These are phyloP conservation scores for Octopus bimaculoides DNA, from an alignment of 1,140 invertebrate species.

Conservation along the genomic window DNA sequence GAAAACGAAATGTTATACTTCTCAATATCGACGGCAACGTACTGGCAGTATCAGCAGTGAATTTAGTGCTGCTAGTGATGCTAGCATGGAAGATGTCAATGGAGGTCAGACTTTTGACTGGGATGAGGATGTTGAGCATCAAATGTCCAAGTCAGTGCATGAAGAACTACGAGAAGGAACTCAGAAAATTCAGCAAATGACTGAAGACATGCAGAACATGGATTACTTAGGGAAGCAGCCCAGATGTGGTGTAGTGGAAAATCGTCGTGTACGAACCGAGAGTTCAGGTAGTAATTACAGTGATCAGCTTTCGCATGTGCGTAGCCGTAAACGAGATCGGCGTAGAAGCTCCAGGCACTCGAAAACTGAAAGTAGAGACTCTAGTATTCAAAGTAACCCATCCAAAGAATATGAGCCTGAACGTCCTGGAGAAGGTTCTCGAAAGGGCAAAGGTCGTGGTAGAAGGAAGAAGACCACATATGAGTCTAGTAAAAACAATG, in stretches of 20 bases:
- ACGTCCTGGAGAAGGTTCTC: constrained; percentile 9
- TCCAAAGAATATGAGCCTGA: constrained; percentile 16
- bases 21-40: constrained; percentile 31
- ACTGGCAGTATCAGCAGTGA: constrained; percentile 47
- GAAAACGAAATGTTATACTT: constrained; percentile 30
- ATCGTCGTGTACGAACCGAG: background rate
- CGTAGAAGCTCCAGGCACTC: constrained; percentile 16
- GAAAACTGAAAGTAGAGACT: constrained; percentile 22
- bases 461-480: background rate
- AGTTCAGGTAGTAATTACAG: constrained; percentile 9
- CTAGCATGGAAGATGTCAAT: constrained; percentile 33
- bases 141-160: constrained; percentile 39
- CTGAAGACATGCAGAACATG: constrained; percentile 22
- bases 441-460: constrained; percentile 4
- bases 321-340: constrained; percentile 23
- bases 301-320: constrained; percentile 15
- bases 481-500: background rate
- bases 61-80: constrained; percentile 38
- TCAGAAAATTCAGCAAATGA: constrained; percentile 33
- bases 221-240: background rate
- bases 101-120: constrained; percentile 23
- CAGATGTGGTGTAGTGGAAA: background rate
- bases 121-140: constrained; percentile 37
- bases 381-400: constrained; percentile 25
- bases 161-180: constrained; percentile 41